Evolutionary conservation across 2,797 vertebrate genomes (phyloP), one percentile per base, ranked within the genome.

Genomic region (Geotria australis): DNA sequence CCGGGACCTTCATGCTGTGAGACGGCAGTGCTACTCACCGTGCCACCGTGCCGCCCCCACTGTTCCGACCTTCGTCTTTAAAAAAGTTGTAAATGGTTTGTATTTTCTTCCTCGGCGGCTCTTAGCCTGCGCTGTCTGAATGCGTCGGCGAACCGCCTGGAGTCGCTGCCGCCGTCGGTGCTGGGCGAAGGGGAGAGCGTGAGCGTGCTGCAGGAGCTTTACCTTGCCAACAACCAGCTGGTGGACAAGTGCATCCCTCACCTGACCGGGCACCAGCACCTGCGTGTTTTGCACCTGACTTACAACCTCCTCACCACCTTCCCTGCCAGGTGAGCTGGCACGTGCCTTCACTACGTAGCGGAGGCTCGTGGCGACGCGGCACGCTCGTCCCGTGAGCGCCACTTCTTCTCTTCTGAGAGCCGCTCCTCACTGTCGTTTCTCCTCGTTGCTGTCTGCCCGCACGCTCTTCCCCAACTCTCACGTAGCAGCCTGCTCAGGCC

Each of bases 101-200:
- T 15, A 53, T 53, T 53, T 15, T 12, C 7, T 53, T 15, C 2
- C 14, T 51, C 6, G 11, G 11, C 48, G 11, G 11, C 6, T 11
- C 5, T 11, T 66, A 95, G 88, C 70, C 77, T 95, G 61, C 85
- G 86, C 72, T 84, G 80, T 72, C 70, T 95, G 71, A 95, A 96
- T 47, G 76, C 75, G 59, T 96, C 85, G 51, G 85, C 85, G 69
- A 96, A 96, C 61, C 70, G 65, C 59, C 71, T 96, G 76, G 81
- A 85, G 70, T 80, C 70, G 57, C 71, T 94, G 65, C 86, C 85
- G 13, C 70, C 77, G 1, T 73, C 79, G 5, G 9, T 53, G 49
- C 77, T 75, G 61, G 67, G 71, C 14, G 81, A 74, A 61, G 85
- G 88, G 63, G 82, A 93, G 70, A 80, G 73, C 68, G 75, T 86